phyloP scores from a whole-genome alignment of 2,797 vertebrate genomes.

The Hirundo rustica region DNA sequence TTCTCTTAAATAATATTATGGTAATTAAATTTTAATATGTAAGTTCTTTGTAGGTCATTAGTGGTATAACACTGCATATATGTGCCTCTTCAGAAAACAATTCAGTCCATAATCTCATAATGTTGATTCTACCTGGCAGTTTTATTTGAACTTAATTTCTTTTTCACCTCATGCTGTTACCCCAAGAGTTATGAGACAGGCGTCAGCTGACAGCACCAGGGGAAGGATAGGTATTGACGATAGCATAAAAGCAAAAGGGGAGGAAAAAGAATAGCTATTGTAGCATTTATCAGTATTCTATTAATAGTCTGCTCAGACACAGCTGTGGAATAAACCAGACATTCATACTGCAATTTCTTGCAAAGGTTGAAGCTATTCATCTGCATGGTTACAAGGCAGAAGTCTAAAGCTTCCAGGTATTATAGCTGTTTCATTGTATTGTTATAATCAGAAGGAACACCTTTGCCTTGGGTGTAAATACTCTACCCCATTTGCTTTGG shows the following conservation, averaged over 20 bases:
- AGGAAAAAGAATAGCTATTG: constrained; percentile 41
- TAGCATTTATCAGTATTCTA: constrained; percentile 69
- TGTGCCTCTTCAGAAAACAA: constrained; percentile 23
- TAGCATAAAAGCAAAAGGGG: constrained; percentile 66
- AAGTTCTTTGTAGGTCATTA: constrained; percentile 41
- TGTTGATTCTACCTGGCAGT: constrained; percentile 64
- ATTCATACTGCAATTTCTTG: constrained; percentile 53
- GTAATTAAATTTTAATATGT: constrained; percentile 30
- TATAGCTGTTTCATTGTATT: not conserved
- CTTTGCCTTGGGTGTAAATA: constrained; percentile 8
- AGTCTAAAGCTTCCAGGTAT: not conserved
- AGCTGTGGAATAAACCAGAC: constrained; percentile 58
- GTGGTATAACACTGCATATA: not conserved
- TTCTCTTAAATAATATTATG: constrained; percentile 11
- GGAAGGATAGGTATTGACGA: constrained; percentile 66
- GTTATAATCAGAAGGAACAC: not conserved
- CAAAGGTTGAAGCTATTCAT: constrained; percentile 62
- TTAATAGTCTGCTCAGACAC: constrained; percentile 54
- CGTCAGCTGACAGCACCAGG: constrained; percentile 54
- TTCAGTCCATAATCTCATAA: constrained; percentile 38
- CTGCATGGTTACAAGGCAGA: constrained; percentile 37
- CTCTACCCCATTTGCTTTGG: not conserved
- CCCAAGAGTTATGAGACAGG: constrained; percentile 67
- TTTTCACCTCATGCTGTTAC: constrained; percentile 60
- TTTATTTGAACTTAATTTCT: constrained; percentile 74